These are phyloP conservation scores for Tenthredo livida DNA, from an alignment of 2,888 invertebrate genomes.

Conservation along the genomic window DNA sequence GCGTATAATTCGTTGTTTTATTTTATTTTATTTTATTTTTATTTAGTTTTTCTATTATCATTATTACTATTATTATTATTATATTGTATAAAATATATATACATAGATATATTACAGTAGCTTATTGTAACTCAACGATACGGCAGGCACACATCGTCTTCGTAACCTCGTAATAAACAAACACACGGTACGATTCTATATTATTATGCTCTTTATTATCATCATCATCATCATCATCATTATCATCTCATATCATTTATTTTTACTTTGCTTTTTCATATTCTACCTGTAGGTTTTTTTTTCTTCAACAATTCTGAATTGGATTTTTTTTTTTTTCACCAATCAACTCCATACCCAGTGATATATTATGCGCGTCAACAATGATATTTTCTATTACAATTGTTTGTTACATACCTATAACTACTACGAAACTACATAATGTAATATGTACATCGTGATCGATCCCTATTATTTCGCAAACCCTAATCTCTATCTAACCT, in stretches of 20 bases:
- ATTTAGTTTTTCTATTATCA: not conserved
- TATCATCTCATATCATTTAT: not conserved
- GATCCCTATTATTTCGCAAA: not conserved
- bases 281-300: not conserved
- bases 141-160: conserved; percentile 15
- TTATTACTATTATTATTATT: not conserved
- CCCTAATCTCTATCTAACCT: not conserved
- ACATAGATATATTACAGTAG: not conserved
- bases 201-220: not conserved
- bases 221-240: not conserved
- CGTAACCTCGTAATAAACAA: not conserved
- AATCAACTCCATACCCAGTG: not conserved
- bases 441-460: not conserved
- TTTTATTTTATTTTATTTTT: not conserved
- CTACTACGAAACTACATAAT: not conserved
- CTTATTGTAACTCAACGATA: conserved; percentile 32
- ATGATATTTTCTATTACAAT: not conserved
- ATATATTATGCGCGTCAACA: conserved; percentile 8
- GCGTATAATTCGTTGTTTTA: conserved; percentile 7
- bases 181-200: conserved; percentile 48
- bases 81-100: not conserved
- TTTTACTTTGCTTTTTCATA: not conserved
- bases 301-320: conserved; percentile 25
- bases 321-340: conserved; percentile 2
- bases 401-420: not conserved